Percentiles rank a stretch among this genome's conserved stretches.
These are phyloP conservation scores for Cyclopterus lumpus DNA, from an alignment of 2,797 vertebrate species.

Conservation along the genomic window DNA sequence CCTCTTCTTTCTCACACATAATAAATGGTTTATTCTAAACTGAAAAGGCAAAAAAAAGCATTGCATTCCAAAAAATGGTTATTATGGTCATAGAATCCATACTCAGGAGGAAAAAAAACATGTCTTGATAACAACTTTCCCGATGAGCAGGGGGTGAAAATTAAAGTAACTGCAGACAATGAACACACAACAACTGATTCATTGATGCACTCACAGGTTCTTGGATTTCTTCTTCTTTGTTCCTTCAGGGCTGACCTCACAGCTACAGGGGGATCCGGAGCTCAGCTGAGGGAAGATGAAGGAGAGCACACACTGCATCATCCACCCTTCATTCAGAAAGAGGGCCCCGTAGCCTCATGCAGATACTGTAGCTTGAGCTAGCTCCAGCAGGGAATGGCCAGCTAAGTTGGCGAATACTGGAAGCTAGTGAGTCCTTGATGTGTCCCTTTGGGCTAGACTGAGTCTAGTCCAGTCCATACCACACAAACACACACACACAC, in stretches of 20 bases:
- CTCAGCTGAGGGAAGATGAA: constrained; percentile 87
- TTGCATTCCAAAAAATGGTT: background rate
- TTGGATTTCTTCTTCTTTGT: constrained; percentile 91
- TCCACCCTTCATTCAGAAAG: constrained; percentile 66
- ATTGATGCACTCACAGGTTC: constrained; percentile 89
- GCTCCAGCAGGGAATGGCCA: constrained; percentile 13
- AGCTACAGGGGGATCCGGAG: constrained; percentile 85
- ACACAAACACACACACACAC: constrained; percentile 29
- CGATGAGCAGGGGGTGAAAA: background rate
- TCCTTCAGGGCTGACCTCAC: constrained; percentile 84
- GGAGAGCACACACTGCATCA: constrained; percentile 79
- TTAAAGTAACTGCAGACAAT: background rate
- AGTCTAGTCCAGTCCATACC: constrained; percentile 19
- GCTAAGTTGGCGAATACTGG: constrained; percentile 2
- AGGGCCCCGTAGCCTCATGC: constrained; percentile 53
- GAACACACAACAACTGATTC: background rate
- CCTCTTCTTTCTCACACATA: background rate
- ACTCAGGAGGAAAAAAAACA: background rate
- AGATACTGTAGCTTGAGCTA: constrained; percentile 14
- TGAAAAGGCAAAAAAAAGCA: background rate
- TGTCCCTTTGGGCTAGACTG: constrained; percentile 16
- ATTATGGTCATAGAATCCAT: background rate
- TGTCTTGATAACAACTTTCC: background rate
- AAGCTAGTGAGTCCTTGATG: constrained; percentile 11
- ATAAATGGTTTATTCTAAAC: background rate